Evolutionary conservation across 1,140 invertebrate species (phyloP).

Genomic region (Metaphire vulgaris): DNA sequence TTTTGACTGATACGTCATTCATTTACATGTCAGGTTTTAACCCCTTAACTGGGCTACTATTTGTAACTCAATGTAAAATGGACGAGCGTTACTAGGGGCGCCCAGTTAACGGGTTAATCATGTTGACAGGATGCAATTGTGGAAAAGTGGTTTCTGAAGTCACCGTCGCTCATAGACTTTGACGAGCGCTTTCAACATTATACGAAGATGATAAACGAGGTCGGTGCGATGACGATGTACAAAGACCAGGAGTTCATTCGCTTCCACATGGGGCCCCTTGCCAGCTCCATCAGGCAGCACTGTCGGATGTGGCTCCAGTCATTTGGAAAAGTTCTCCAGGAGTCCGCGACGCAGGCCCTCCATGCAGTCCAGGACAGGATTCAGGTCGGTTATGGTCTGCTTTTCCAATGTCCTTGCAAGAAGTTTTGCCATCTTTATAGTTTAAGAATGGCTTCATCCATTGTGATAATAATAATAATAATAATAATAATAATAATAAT

Average conservation of each 20-base stretch:
- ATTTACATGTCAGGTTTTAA: too few species aligned
- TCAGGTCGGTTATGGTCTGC: conserved; percentile 41
- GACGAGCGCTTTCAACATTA: conserved; percentile 79
- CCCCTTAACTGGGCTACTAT: too few species aligned
- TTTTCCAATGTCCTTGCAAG: too few species aligned
- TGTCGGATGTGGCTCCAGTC: conserved; percentile 48
- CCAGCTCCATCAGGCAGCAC: conserved; percentile 47
- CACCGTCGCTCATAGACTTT: conserved; percentile 66
- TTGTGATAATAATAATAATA: too few species aligned
- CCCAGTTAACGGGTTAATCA: too few species aligned
- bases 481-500: too few species aligned
- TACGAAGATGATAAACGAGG: conserved; percentile 65
- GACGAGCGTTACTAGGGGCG: too few species aligned
- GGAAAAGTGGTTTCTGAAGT: conserved; percentile 66
- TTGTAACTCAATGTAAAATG: too few species aligned
- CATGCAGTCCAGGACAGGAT: conserved; percentile 40
- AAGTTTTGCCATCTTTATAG: too few species aligned
- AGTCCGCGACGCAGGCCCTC: conserved; percentile 48
- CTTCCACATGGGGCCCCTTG: conserved; percentile 45
- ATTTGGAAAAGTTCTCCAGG: conserved; percentile 50
- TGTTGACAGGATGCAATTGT: conserved; percentile 45
- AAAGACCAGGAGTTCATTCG: conserved; percentile 50
- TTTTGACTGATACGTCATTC: too few species aligned
- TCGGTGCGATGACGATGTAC: conserved; percentile 47
- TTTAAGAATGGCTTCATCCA: too few species aligned